Conservation (phyloP, 1,140 invertebrate genomes). For the Heliconius melpomene region DNA sequence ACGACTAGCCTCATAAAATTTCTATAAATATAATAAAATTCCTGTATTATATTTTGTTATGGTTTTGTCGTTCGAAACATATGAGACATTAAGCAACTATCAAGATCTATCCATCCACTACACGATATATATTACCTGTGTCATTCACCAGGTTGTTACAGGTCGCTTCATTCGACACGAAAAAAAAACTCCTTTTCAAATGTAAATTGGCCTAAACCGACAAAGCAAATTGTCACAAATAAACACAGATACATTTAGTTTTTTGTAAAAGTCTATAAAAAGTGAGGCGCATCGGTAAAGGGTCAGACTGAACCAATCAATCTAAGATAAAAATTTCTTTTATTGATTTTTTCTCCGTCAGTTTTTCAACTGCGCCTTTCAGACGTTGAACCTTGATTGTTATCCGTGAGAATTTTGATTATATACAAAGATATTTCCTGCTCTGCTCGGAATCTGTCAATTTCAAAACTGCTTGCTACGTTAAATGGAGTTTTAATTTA, state of each 20-base stretch:
- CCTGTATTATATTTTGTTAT: too few species aligned
- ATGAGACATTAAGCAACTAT: constrained; percentile 37
- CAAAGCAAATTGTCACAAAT: constrained; percentile 82
- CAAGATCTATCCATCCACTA: constrained; percentile 52
- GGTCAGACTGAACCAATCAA: constrained; percentile 78
- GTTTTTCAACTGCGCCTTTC: constrained; percentile 54
- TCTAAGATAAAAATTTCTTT: constrained; percentile 78
- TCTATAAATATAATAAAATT: too few species aligned
- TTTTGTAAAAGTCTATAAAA: constrained; percentile 76
- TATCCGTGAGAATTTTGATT: constrained; percentile 73
- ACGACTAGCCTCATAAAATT: too few species aligned
- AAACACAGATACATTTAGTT: constrained; percentile 78
- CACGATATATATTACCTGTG: constrained; percentile 63
- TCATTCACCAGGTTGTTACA: constrained; percentile 77
- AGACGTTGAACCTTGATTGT: constrained; percentile 67
- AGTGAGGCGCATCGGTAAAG: constrained; percentile 70
- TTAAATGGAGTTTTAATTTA: not conserved
- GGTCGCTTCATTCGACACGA: constrained; percentile 66
- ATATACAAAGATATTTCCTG: constrained; percentile 34
- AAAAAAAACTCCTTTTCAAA: constrained; percentile 75
- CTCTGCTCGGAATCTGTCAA: constrained; percentile 23
- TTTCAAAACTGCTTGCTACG: not conserved
- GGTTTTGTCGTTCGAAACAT: not conserved
- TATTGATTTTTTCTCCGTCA: constrained; percentile 64
- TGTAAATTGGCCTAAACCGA: constrained; percentile 79